Evolutionary conservation across 2,888 invertebrate species (phyloP), one percentile per base, ranked within the genome.

Genomic region (Beris morrisii): DNA sequence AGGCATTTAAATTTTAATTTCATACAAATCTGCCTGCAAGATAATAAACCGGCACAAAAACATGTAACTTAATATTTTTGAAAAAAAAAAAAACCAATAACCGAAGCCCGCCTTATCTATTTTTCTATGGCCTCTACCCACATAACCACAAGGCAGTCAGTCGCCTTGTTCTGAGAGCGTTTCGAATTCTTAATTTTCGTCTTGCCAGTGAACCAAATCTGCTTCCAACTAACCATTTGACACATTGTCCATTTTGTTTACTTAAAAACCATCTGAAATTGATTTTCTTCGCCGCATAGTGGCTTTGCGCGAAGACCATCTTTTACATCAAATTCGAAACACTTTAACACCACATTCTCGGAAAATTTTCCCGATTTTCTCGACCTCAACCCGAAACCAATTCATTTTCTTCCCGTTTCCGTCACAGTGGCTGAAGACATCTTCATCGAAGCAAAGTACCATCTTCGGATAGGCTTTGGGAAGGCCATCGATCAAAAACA

Each of bases 341-440:
- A 50, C 50, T n/a, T 61, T 61, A 48, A 38, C 61, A 52, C 32
- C 52, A 61, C 38, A 52, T 52, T 61, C 61, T 38, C 12, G 38
- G 61, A 61, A 61, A 38, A n/a, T 50, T 38, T 22, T 15, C 32
- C 13, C 11, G 38, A 38, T 38, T 38, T 61, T 61, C 7, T 32
- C 50, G 50, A 52, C 5, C 22, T 6, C 50, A 52, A 22, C 61
- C 61, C 61, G 52, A 50, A 52, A 28, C 61, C 50, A 61, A 61
- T 61, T 61, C 61, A 50, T 48, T 59, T 59, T 48, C 31, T 50
- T 46, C 30, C 30, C 4, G 15, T 5, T 38, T 38, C 31, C 38
- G 61, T 61, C 61, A 61, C 61, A 61, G 61, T 61, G 61, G 61
- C 61, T 61, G 61, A 50, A 52, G 61, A 61, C 61, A 61, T 50